Conservation (phyloP, 2,888 invertebrate genomes). For the Aporophyla lueneburgensis region DNA sequence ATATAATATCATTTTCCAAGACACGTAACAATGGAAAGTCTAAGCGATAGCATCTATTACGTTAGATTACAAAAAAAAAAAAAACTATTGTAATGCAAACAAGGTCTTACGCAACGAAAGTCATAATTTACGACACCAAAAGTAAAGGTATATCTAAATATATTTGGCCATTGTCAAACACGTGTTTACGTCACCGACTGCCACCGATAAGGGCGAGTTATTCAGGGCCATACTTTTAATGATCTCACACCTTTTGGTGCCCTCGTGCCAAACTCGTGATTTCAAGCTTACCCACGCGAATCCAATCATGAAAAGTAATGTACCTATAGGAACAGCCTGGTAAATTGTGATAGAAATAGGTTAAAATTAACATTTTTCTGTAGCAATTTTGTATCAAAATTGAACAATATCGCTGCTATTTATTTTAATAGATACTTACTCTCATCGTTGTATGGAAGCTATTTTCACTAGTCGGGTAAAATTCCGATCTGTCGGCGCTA, state of each 20-base stretch:
- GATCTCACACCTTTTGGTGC: conserved; percentile 43
- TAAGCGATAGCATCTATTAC: neutral
- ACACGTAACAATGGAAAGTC: neutral
- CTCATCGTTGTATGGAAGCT: neutral
- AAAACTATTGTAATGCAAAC: neutral
- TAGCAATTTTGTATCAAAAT: conserved; percentile 36
- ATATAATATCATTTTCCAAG: neutral
- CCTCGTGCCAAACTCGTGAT: conserved; percentile 28
- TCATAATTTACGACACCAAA: neutral
- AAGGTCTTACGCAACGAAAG: neutral
- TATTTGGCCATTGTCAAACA: conserved; percentile 28
- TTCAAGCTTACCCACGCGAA: conserved; percentile 37
- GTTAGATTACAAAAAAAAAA: neutral
- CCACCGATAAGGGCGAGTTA: conserved; percentile 31
- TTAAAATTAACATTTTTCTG: conserved; percentile 40
- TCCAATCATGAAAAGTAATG: conserved; percentile 42
- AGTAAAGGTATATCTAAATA: neutral
- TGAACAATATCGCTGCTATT: conserved; percentile 39
- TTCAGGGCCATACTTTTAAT: conserved; percentile 55
- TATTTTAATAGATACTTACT: conserved; percentile 35
- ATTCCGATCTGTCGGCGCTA: conserved; percentile 15
- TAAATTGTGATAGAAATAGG: conserved; percentile 45
- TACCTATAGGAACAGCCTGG: conserved; percentile 19
- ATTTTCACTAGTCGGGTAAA: conserved; percentile 20
- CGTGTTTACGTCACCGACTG: conserved; percentile 19